Conservation (phyloP, 2,113 vertebrate genomes). For the Anthoscopus minutus region DNA sequence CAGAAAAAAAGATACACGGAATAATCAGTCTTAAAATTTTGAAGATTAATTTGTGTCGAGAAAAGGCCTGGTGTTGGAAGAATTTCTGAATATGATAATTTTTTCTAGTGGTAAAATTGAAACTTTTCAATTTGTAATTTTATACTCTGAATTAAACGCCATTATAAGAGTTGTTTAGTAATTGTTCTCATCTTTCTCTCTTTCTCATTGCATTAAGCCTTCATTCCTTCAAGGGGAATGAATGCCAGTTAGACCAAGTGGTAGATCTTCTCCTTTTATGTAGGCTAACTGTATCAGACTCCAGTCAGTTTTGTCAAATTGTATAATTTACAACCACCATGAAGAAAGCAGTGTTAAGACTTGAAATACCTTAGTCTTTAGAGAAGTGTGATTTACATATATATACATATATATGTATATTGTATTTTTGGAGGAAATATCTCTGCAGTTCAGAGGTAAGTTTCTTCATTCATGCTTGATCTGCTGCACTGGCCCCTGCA, state of each 20-base stretch:
- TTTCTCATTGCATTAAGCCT: not conserved
- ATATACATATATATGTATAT: not conserved
- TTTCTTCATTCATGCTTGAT: not conserved
- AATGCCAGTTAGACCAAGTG: not conserved
- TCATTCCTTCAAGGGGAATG: not conserved
- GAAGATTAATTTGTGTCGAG: not conserved
- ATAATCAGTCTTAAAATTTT: not conserved
- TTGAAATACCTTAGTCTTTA: not conserved
- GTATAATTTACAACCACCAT: not conserved
- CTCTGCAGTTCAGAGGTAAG: not conserved
- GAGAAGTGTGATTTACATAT: not conserved
- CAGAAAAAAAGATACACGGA: not conserved
- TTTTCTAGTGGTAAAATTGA: not conserved
- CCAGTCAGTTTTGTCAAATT: not conserved
- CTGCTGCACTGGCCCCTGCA: not conserved
- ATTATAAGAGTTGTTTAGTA: not conserved
- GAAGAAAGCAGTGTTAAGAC: not conserved
- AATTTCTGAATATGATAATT: not conserved
- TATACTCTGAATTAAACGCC: not conserved
- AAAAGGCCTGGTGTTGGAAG: not conserved
- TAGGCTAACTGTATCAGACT: not conserved
- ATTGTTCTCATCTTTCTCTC: not conserved
- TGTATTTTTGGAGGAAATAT: not conserved
- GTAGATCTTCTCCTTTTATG: not conserved
- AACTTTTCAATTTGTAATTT: not conserved